phyloP scores from a whole-genome alignment of 2,113 vertebrate genomes.

The Rhinolophus sinicus region DNA sequence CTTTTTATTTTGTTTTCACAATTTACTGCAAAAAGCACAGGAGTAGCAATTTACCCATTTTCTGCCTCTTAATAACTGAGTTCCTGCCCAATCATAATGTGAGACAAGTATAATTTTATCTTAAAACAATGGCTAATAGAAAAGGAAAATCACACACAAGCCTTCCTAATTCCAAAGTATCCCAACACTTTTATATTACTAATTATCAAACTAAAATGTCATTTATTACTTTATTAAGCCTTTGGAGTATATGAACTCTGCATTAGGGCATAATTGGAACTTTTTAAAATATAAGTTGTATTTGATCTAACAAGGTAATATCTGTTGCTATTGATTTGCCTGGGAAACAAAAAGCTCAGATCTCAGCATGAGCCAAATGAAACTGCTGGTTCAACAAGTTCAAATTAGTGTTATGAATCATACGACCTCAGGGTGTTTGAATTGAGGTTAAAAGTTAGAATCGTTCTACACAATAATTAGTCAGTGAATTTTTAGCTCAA shows the following conservation, averaged over 20 bases:
- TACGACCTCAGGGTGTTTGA: constrained; percentile 57
- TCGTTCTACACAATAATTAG: constrained; percentile 39
- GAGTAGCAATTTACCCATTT: constrained; percentile 61
- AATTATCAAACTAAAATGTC: constrained; percentile 71
- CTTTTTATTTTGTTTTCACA: constrained; percentile 65
- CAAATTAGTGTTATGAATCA: constrained; percentile 61
- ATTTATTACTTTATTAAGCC: constrained; percentile 68
- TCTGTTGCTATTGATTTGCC: constrained; percentile 66
- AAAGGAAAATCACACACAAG: constrained; percentile 20
- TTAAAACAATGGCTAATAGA: constrained; percentile 63
- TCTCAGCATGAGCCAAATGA: constrained; percentile 62
- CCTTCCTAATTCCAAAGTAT: constrained; percentile 44
- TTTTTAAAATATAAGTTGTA: constrained; percentile 72
- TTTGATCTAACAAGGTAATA: constrained; percentile 72
- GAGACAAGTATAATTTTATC: background rate
- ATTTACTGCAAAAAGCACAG: constrained; percentile 39
- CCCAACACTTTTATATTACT: constrained; percentile 61
- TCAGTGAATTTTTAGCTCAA: background rate
- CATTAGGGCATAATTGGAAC: constrained; percentile 62
- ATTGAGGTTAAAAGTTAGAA: constrained; percentile 47
- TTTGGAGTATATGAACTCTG: constrained; percentile 55
- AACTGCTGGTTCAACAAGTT: constrained; percentile 54
- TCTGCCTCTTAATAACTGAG: constrained; percentile 50
- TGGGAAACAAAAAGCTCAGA: constrained; percentile 63
- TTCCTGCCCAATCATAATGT: constrained; percentile 50